Conservation (phyloP, 2,888 invertebrate genomes). For the Epinotia ramella region DNA sequence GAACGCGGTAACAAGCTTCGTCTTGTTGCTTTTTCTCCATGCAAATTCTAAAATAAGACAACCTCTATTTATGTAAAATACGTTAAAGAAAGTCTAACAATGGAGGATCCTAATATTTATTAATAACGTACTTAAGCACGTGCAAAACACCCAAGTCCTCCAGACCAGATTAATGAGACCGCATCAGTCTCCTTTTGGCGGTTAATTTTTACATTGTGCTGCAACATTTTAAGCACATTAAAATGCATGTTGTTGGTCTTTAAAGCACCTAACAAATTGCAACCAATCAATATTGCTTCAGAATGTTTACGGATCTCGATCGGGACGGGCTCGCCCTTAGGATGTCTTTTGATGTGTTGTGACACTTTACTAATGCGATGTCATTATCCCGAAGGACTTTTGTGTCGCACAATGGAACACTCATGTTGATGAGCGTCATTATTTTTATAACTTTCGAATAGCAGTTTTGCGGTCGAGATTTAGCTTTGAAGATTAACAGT, state of each 20-base stretch:
- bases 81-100: slow-evolving; percentile 13
- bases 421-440: slow-evolving; percentile 79
- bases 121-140: slow-evolving; percentile 35
- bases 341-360: slow-evolving; percentile 82
- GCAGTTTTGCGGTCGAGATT: slow-evolving; percentile 74
- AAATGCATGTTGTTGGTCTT: slow-evolving; percentile 68
- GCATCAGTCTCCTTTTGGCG: slow-evolving; percentile 61
- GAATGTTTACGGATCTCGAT: slow-evolving; percentile 61
- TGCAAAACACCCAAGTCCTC: slow-evolving; percentile 37
- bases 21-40: neutral
- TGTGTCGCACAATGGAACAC: slow-evolving; percentile 72
- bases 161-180: slow-evolving; percentile 56
- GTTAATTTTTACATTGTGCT: slow-evolving; percentile 64
- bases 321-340: slow-evolving; percentile 53
- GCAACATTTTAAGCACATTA: slow-evolving; percentile 61
- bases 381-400: slow-evolving; percentile 74
- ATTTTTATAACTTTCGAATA: slow-evolving; percentile 82
- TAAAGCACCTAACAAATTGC: slow-evolving; percentile 80
- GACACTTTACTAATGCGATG: slow-evolving; percentile 83
- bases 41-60: neutral
- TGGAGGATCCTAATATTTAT: slow-evolving; percentile 18
- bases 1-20: too few relatives aligned
- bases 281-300: slow-evolving; percentile 74
- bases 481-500: slow-evolving; percentile 70
- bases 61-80: neutral